phyloP scores from a whole-genome alignment of 2,797 vertebrate genomes.

The Sarcoramphus papa region DNA sequence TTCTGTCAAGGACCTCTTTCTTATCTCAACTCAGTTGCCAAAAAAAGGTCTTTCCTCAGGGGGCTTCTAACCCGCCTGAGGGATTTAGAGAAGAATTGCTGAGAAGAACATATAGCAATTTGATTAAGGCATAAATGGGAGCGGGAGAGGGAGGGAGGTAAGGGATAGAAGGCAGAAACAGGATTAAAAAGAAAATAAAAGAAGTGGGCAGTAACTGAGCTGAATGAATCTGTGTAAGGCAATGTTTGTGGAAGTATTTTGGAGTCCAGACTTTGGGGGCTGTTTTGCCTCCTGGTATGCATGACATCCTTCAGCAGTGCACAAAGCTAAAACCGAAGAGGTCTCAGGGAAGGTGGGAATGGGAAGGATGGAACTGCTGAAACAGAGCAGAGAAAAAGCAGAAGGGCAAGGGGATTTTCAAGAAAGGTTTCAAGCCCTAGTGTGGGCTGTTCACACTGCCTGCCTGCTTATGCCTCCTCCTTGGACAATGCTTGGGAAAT shows the following conservation, averaged over 20 bases:
- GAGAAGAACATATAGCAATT: constrained; percentile 21
- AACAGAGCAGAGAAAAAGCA: background rate
- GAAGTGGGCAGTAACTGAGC: background rate
- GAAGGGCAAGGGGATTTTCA: background rate
- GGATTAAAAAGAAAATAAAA: constrained; percentile 41
- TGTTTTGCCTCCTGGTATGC: background rate
- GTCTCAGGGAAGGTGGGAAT: background rate
- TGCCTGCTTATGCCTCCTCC: constrained; percentile 38
- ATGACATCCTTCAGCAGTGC: background rate
- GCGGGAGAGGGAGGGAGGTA: background rate
- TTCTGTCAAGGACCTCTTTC: constrained; percentile 50
- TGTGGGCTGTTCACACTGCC: background rate
- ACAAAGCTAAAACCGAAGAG: background rate
- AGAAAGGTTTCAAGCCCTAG: background rate
- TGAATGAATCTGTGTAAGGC: background rate
- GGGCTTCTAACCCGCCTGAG: constrained; percentile 36
- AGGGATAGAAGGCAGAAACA: constrained; percentile 8
- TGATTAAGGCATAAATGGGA: constrained; percentile 16
- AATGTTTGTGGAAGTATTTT: background rate
- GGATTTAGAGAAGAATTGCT: constrained; percentile 57
- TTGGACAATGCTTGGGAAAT: constrained; percentile 62
- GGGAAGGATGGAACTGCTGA: background rate
- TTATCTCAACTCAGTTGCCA: constrained; percentile 42
- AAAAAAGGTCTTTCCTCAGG: constrained; percentile 49
- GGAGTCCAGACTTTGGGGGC: background rate